Evolutionary conservation across 2,888 invertebrate genomes (phyloP), one percentile per base, ranked within the genome.

Genomic region (Bellardia bayeri): DNA sequence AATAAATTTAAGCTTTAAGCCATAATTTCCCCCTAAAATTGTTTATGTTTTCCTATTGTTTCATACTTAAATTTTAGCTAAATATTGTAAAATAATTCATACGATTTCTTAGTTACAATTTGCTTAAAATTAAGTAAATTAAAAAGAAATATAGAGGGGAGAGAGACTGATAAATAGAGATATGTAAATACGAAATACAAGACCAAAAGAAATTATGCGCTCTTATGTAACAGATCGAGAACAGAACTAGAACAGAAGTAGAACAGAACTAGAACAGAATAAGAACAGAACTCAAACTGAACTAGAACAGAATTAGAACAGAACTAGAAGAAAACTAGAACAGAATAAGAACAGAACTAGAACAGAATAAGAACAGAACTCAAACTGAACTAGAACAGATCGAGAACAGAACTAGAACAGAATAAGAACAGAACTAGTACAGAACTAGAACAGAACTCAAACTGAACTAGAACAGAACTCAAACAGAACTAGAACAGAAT

Each of bases 1-100:
- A 69, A 64, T 6, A 71, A 63, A 49, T 68, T 68, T 54, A 85
- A 75, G 85, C 85, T 83, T 83, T 16, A 83, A 76, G 83, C 69
- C 54, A 37, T 63, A 56, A 54, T 64, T 23, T 63, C 45, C 54
- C 66, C 63, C 30, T 56, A 49, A 58, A 23, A 42, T 66, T 40
- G 0, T 14, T 13, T 64, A 9, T 8, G 40, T 75, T 33, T 49
- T 63, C 2, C 30, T 42, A 33, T 30, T 16, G 30, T n/a, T 63
- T 64, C 8, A 42, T 63, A 72, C 81, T 81, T 81, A 81, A 64
- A 64, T 72, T 37, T 61, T 11, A 80, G 71, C 72, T 72, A 64
- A 72, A 81, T 37, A 64, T 42, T 64, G 13, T 64, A 37, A 42
- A 61, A 78, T 37, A 16, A 9, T 79, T 40, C 9, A 3, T 64